Conservation (phyloP, 2,113 vertebrate genomes). For the Melospiza georgiana region DNA sequence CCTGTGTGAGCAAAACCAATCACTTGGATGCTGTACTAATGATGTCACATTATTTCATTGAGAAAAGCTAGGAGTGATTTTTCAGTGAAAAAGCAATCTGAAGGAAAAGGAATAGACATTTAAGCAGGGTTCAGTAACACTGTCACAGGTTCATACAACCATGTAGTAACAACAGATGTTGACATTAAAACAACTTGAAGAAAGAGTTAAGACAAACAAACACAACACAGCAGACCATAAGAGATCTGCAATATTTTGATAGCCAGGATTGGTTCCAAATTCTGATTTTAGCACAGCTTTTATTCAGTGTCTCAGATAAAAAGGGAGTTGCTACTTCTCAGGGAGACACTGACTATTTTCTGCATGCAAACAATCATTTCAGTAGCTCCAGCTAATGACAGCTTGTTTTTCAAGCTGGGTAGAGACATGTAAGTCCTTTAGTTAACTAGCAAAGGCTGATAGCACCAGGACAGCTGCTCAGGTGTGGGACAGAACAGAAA, state of each 20-base stretch:
- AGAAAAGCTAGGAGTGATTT: background rate
- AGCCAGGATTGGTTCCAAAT: background rate
- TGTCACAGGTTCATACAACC: background rate
- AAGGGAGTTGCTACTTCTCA: background rate
- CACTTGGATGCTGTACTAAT: background rate
- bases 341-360: background rate
- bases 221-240: background rate
- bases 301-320: background rate
- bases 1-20: background rate
- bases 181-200: background rate
- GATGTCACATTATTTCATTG: background rate
- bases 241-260: background rate
- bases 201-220: background rate
- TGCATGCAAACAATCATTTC: background rate
- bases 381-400: background rate
- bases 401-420: background rate
- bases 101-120: background rate
- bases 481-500: background rate
- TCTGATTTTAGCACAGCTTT: background rate
- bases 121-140: background rate
- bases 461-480: background rate
- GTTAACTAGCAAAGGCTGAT: background rate
- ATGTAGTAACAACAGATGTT: background rate
- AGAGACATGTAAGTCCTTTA: rapidly evolving
- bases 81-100: background rate